Percentiles rank a stretch among this genome's conserved stretches.
Conservation (phyloP, 2,888 invertebrate genomes). For the Leptinotarsa rubiginosa region DNA sequence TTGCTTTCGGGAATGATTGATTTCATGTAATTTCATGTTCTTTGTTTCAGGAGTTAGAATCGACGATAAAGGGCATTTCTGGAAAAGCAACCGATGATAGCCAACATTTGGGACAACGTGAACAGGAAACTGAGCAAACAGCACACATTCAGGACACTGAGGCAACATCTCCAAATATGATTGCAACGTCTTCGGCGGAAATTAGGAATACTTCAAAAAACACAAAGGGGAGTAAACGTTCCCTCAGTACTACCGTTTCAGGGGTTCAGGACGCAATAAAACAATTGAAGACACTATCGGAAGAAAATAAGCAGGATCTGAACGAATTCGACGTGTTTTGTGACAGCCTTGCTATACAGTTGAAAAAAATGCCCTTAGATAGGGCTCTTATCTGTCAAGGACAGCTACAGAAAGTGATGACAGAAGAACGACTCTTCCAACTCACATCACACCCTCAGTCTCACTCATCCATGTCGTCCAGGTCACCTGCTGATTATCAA, state of each 20-base stretch:
- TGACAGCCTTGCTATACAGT: conserved; percentile 38
- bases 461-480: background rate
- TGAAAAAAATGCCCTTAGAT: conserved; percentile 39
- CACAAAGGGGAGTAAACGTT: background rate
- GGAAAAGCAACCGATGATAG: background rate
- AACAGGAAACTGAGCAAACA: background rate
- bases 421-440: conserved; percentile 28
- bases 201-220: background rate
- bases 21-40: background rate
- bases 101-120: background rate
- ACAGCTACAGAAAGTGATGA: conserved; percentile 38
- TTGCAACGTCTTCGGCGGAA: background rate
- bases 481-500: conserved; percentile 17
- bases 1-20: too few relatives aligned
- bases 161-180: background rate
- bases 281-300: background rate
- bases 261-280: background rate
- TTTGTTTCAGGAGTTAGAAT: conserved; percentile 1
- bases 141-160: background rate
- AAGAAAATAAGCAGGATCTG: background rate
- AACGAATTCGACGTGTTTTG: conserved; percentile 36
- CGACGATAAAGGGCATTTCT: conserved; percentile 2
- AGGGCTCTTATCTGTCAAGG: conserved; percentile 40
- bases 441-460: conserved; percentile 20
- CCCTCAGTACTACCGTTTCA: background rate